These are phyloP conservation scores for Stigmatopora nigra DNA, from an alignment of 2,113 vertebrate species.

Conservation along the genomic window DNA sequence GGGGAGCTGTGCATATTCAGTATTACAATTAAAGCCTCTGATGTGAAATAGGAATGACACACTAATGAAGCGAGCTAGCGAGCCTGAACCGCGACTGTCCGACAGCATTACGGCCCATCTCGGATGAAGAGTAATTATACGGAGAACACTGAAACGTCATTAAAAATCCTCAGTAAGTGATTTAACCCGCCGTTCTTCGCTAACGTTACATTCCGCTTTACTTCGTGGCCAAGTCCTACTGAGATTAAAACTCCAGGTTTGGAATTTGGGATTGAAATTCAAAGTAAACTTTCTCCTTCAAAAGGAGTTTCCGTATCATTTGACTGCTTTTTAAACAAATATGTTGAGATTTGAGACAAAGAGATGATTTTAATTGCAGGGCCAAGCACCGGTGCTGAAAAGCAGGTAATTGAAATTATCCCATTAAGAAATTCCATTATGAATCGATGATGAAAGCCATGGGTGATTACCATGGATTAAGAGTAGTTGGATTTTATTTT, in stretches of 20 bases:
- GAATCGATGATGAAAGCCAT: constrained; percentile 94
- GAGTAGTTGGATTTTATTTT: constrained; percentile 70
- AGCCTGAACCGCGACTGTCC: constrained; percentile 99
- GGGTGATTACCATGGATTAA: constrained; percentile 89
- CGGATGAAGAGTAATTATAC: constrained; percentile 99
- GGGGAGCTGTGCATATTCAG: constrained; percentile 99
- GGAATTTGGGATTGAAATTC: not conserved
- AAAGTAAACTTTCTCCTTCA: constrained; percentile 74
- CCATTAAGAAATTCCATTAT: constrained; percentile 97
- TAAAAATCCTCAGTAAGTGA: constrained; percentile 99
- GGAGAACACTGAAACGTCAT: constrained; percentile 99
- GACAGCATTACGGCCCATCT: constrained; percentile 99
- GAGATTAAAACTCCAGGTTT: constrained; percentile 38
- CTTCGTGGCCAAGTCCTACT: constrained; percentile 19
- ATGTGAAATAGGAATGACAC: constrained; percentile 99
- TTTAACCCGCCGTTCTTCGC: constrained; percentile 97
- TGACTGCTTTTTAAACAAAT: constrained; percentile 22
- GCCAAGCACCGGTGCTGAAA: too few species aligned
- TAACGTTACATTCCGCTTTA: constrained; percentile 74
- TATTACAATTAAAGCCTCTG: constrained; percentile 99
- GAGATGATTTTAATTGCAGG: constrained; percentile 56
- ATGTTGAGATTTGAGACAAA: constrained; percentile 38
- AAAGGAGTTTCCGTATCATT: constrained; percentile 72
- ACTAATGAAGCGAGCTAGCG: constrained; percentile 99
- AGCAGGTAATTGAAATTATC: constrained; percentile 92